Evolutionary conservation across 2,797 vertebrate species (phyloP), one percentile per base, ranked within the genome.

Genomic region (Bucorvus abyssinicus): DNA sequence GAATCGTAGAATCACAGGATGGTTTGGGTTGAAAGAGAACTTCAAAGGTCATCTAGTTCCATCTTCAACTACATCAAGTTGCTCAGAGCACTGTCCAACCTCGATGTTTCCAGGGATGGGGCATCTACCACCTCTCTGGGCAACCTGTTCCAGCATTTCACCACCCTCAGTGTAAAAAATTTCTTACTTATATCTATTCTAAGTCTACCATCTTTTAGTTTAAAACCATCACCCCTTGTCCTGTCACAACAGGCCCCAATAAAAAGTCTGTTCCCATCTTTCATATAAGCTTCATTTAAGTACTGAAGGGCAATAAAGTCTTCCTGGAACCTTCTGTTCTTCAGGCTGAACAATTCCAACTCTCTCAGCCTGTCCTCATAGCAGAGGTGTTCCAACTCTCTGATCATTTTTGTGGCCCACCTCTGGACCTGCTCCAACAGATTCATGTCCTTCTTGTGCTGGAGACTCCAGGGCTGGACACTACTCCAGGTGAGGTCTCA

Each of bases 351-450:
- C 7, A 90, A 10, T 3, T 8, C 13, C n/a, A 68, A 1, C 9
- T 36, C 6, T 61, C 36, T 73, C 80, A 73, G 22, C 3, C 5
- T 80, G 2, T 49, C 24, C 2, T 38, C 15, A 21, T 0, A n/a
- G 10, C 6, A 69, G n/a, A 34, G 30, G 24, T 74, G 32, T 7
- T 80, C 32, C 38, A 50, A 0, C 16, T 6, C 20, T 24, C 23
- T 56, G 36, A 27, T 17, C 7, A 42, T 12, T 27, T 74, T 13
- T 2, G 8, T 59, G 38, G 4, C 7, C 7, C 6, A 52, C 19
- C 27, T 30, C 49, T 38, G 44, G 11, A 60, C 11, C 5, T 1
- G 0, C 3, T 55, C 21, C 29, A 55, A 7, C 3, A 34, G 36
- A 1, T 21, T 36, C 13, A 3, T 50, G 13, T 60, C 32, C 12